A percentile compares a stretch with the other conserved stretches of the same genome.
phyloP scores from a whole-genome alignment of 2,797 vertebrate species.

The Poliocrania exsul region DNA sequence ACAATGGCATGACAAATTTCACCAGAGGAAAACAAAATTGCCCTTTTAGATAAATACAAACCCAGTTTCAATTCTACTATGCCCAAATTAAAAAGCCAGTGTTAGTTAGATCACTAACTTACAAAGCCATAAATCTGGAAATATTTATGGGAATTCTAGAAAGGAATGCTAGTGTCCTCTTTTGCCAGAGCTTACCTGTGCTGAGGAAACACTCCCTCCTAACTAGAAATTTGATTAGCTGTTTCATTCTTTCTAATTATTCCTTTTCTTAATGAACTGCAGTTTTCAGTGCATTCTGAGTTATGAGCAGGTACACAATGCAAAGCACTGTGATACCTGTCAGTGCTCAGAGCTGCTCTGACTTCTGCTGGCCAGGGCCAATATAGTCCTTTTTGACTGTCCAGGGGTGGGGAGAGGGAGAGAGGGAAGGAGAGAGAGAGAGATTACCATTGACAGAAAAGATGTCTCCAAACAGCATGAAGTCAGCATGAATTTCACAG shows the following conservation, averaged over 20 bases:
- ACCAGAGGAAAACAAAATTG: neutral
- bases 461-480: neutral
- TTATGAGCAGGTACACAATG: neutral
- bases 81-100: neutral
- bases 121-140: neutral
- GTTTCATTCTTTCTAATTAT: neutral
- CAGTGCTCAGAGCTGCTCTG: neutral
- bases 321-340: neutral
- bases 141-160: neutral
- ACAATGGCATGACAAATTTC: neutral
- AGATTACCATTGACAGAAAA: neutral
- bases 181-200: neutral
- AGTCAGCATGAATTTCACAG: neutral
- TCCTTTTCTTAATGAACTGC: neutral
- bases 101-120: neutral
- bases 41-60: neutral
- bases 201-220: neutral
- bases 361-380: neutral
- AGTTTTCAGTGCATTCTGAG: neutral
- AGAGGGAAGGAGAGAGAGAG: neutral
- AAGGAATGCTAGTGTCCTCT: neutral
- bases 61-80: neutral
- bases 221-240: neutral
- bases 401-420: accelerated
- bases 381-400: neutral